A percentile compares a stretch with the other conserved stretches of the same genome.
These are phyloP conservation scores for Hyperoplus lanceolatus DNA, from an alignment of 2,797 vertebrate genomes.

Conservation along the genomic window DNA sequence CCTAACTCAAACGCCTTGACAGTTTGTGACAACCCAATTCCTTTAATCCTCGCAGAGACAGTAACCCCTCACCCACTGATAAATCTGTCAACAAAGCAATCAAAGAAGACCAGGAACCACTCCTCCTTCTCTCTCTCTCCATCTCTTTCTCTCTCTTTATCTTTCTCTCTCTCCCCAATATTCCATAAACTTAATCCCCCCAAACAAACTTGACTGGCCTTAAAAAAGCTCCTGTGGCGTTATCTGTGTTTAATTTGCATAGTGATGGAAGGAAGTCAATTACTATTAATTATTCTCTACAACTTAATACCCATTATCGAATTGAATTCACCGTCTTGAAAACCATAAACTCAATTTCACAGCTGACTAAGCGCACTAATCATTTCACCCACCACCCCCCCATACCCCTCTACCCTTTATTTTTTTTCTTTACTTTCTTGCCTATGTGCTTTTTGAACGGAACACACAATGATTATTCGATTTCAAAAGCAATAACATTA, in stretches of 20 bases:
- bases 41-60: slow-evolving; percentile 79
- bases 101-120: slow-evolving; percentile 72
- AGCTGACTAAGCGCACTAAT: slow-evolving; percentile 86
- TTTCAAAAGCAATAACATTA: slow-evolving; percentile 62
- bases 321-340: slow-evolving; percentile 86
- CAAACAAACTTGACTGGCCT: slow-evolving; percentile 79
- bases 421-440: slow-evolving; percentile 33
- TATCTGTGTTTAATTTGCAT: slow-evolving; percentile 86
- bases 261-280: slow-evolving; percentile 86
- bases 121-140: slow-evolving; percentile 32
- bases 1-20: slow-evolving; percentile 68
- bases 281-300: slow-evolving; percentile 87
- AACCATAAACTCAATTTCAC: slow-evolving; percentile 89
- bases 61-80: slow-evolving; percentile 74
- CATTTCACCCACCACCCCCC: slow-evolving; percentile 62
- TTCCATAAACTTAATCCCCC: slow-evolving; percentile 79
- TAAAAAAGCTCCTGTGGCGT: slow-evolving; percentile 77
- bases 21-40: slow-evolving; percentile 81
- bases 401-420: background rate
- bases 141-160: too few species aligned
- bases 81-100: slow-evolving; percentile 82
- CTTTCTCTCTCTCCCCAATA: slow-evolving; percentile 50
- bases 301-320: slow-evolving; percentile 87
- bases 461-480: slow-evolving; percentile 54
- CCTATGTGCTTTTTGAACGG: slow-evolving; percentile 36